phyloP scores from a whole-genome alignment of 1,140 invertebrate species.

The Acromyrmex echinatior region DNA sequence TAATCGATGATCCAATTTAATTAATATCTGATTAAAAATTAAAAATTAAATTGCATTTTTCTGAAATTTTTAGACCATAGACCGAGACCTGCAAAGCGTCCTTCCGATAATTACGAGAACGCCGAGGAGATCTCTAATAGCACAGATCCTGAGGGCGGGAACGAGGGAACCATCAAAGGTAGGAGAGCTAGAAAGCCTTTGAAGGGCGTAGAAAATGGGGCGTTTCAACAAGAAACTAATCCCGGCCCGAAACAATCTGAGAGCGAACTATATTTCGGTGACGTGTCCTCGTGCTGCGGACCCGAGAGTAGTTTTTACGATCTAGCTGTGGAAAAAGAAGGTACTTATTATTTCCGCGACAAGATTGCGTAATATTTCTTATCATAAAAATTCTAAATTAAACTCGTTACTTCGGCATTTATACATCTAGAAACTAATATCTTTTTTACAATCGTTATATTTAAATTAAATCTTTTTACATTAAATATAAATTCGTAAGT shows the following conservation, averaged over 20 bases:
- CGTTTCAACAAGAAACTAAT: slow-evolving; percentile 86
- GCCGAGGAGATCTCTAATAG: slow-evolving; percentile 83
- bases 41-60: slow-evolving; percentile 17
- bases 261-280: slow-evolving; percentile 94
- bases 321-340: slow-evolving; percentile 84
- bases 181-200: slow-evolving; percentile 81
- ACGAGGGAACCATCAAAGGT: slow-evolving; percentile 81
- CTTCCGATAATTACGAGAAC: slow-evolving; percentile 85
- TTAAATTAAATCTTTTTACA: neutral
- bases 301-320: slow-evolving; percentile 85
- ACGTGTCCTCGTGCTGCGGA: slow-evolving; percentile 93
- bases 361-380: neutral
- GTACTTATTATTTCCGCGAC: slow-evolving; percentile 61
- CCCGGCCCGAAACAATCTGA: slow-evolving; percentile 85
- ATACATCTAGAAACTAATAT: no score
- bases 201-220: slow-evolving; percentile 89
- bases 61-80: slow-evolving; percentile 76
- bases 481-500: neutral
- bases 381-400: neutral
- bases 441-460: neutral
- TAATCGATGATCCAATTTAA: neutral
- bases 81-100: slow-evolving; percentile 78
- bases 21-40: neutral
- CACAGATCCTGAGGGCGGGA: slow-evolving; percentile 81
- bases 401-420: neutral